Evolutionary conservation across 2,888 invertebrate genomes (phyloP), one percentile per base, ranked within the genome.

Genomic region (Salticus scenicus): DNA sequence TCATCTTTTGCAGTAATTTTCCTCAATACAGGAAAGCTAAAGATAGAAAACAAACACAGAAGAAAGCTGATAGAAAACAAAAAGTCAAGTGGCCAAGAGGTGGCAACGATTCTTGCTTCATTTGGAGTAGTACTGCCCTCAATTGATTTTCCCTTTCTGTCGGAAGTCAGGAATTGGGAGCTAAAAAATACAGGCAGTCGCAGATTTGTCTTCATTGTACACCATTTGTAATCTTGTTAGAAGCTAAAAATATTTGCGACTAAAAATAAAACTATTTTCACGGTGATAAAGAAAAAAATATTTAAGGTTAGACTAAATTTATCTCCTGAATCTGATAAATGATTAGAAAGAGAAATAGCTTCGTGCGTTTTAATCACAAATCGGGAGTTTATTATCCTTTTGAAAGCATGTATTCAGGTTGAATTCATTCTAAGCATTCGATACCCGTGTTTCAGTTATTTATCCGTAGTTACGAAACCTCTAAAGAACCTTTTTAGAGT

Each of bases 1-100:
- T 79, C 79, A 79, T 28, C 41, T 81, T 51, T 82, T 42, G 70
- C 67, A 37, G 47, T 67, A 47, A 41, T 24, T 75, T 80, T 82
- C 81, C 81, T 82, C 70, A 82, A 82, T 57, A 70, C 74, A 74
- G 31, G 47, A 20, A 75, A 17, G 75, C 81, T 82, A 82, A 82
- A 82, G 81, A 74, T 82, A 82, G 81, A 69, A 82, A 57, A 57
- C 5, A 24, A 24, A 24, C 2, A 4, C 1, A 12, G 24, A 57
- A 57, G 24, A 57, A 24, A 24, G 24, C 5, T 4, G 24, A 57
- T 24, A 20, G 24, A 57, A 57, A 24, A 57, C 7, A 17, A 57
- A 57, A 57, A 57, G 57, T 17, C 24, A 17, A 57, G 57, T 57
- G 57, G 24, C 57, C 57, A 20, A 57, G 24, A 57, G 57, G 24